A percentile compares a stretch with the other conserved stretches of the same genome.
phyloP scores from a whole-genome alignment of 2,888 invertebrate genomes.

The Taenaris catops region DNA sequence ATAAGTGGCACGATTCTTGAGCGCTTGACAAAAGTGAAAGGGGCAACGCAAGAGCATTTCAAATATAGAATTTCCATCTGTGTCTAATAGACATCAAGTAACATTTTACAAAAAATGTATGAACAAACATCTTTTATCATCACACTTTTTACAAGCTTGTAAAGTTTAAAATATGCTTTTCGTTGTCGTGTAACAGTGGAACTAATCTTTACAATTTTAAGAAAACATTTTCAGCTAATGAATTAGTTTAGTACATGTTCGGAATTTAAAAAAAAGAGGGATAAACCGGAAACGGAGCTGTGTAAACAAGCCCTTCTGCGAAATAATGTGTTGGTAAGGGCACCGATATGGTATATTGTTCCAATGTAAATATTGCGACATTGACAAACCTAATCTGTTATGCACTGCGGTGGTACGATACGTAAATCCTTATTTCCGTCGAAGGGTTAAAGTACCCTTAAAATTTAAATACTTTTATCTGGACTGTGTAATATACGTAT shows the following conservation, averaged over 20 bases:
- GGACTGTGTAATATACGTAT: too few relatives aligned
- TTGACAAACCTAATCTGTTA: slow-evolving; percentile 19
- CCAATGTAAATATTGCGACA: slow-evolving; percentile 27
- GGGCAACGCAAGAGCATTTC: too few relatives aligned
- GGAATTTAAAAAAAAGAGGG: slow-evolving; percentile 33
- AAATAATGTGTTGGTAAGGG: slow-evolving; percentile 48
- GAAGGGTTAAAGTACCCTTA: too few relatives aligned
- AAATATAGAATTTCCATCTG: too few relatives aligned
- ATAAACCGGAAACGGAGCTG: slow-evolving; percentile 52
- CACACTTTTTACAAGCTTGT: too few relatives aligned
- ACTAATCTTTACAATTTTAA: slow-evolving; percentile 3
- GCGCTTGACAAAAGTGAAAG: too few relatives aligned
- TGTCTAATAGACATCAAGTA: too few relatives aligned
- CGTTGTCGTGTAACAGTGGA: not conserved
- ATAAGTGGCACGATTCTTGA: slow-evolving; percentile 4
- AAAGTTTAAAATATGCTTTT: slow-evolving; percentile 1
- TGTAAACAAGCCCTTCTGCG: slow-evolving; percentile 64
- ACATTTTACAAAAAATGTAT: too few relatives aligned
- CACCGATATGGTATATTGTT: slow-evolving; percentile 22
- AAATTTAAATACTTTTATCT: too few relatives aligned
- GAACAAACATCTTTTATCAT: too few relatives aligned
- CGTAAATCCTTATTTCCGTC: too few relatives aligned
- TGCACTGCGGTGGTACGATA: too few relatives aligned
- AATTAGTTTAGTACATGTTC: slow-evolving; percentile 33
- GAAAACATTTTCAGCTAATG: slow-evolving; percentile 18